Base-by-base conservation (phyloP, 2,888 invertebrate genomes). In the Cenopis cana region DNA sequence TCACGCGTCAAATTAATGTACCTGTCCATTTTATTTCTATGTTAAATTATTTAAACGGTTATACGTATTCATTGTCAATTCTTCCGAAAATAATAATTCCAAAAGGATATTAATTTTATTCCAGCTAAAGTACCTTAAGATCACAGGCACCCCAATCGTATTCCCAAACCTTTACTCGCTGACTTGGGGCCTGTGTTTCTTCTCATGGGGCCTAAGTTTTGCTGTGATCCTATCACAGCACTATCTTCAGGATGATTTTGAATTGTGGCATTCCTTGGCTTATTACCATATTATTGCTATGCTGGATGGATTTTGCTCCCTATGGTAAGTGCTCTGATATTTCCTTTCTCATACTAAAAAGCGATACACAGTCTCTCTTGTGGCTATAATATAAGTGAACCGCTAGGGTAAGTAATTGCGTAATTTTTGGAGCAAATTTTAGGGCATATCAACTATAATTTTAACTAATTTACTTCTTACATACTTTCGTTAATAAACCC, bases 221-320 rank as follows among this genome's bases (percentile, higher is more conserved):
- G 91, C 91, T 3, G 94, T 96, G 8, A 96, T 96, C 80, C 82
- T 96, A 4, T 95, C 96, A 0, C 96, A 96, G 79, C 95, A 95
- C 79, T 96, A 95, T 77, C 86, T 96, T 2, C 96, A 96, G 81
- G 95, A 95, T 1, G 96, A 96, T 84, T 96, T 96, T 83, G 93
- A 95, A 59, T 78, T 96, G 56, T 96, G 96, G 96, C 96, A 96
- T 76, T 95, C 96, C 0, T 95, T 96, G 60, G 96, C 95, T 3
- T 96, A 96, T 77, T 96, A 95, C 79, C 96, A 96, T 73, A 96
- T 96, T 38, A 94, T 96, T 70, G 96, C 96, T 5, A 96, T 96
- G 96, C 79, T 96, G 54, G 96, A 96, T 80, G 95, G 96, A 68
- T 95, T 96, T 72, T 96, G 96, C 81, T 95, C 95, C 33, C 83